Conservation (phyloP, 2,888 invertebrate genomes). For the Perizoma affinitatum region DNA sequence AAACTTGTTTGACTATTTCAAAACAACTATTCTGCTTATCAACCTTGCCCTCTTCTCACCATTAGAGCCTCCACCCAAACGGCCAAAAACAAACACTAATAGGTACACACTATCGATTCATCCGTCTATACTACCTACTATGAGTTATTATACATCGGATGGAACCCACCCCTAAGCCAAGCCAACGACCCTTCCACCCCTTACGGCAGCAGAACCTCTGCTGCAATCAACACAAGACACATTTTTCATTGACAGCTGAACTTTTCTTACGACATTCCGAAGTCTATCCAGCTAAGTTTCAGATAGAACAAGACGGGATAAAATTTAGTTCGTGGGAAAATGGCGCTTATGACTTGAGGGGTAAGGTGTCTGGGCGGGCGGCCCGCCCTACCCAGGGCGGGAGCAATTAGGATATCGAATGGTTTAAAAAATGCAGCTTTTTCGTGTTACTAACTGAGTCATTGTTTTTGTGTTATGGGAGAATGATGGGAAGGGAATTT, state of each 20-base stretch:
- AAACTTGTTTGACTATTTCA: no score
- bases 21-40: background rate
- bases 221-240: slow-evolving; percentile 42
- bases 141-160: slow-evolving; percentile 69
- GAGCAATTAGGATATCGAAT: slow-evolving; percentile 70
- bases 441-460: slow-evolving; percentile 55
- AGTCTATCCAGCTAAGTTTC: slow-evolving; percentile 66
- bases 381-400: slow-evolving; percentile 73
- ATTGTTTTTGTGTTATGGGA: slow-evolving; percentile 41
- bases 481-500: slow-evolving; percentile 27
- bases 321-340: slow-evolving; percentile 61
- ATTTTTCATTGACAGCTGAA: slow-evolving; percentile 59
- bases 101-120: slow-evolving; percentile 74
- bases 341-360: slow-evolving; percentile 58
- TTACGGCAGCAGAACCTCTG: slow-evolving; percentile 43
- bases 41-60: slow-evolving; percentile 17
- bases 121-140: slow-evolving; percentile 66
- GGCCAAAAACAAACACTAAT: slow-evolving; percentile 68
- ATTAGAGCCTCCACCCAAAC: slow-evolving; percentile 28
- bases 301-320: slow-evolving; percentile 75
- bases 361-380: slow-evolving; percentile 62
- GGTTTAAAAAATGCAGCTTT: slow-evolving; percentile 69
- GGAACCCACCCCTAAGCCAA: slow-evolving; percentile 54
- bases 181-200: slow-evolving; percentile 59
- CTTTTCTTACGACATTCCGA: slow-evolving; percentile 73